Percentiles rank a stretch among this genome's conserved stretches.
These are phyloP conservation scores for Leistus spinibarbis DNA, from an alignment of 2,888 invertebrate genomes.

Conservation along the genomic window DNA sequence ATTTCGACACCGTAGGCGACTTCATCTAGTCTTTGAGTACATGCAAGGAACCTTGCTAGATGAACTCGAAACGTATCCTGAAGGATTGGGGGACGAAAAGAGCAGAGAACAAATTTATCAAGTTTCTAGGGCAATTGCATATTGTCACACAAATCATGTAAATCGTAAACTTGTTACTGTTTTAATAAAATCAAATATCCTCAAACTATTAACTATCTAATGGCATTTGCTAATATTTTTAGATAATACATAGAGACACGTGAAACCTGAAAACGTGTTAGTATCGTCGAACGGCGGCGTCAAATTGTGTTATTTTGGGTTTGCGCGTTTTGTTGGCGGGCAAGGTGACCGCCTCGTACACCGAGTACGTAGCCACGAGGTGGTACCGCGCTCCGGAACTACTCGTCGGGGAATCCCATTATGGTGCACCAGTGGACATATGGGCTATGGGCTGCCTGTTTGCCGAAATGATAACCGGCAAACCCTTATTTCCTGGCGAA, in stretches of 20 bases:
- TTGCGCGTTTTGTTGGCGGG: conserved; percentile 75
- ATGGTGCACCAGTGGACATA: conserved; percentile 78
- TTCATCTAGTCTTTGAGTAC: conserved; percentile 88
- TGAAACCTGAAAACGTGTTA: conserved; percentile 88
- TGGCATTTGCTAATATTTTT: conserved; percentile 41
- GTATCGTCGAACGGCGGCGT: conserved; percentile 81
- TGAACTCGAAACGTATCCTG: conserved; percentile 75
- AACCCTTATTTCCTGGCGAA: conserved; percentile 86
- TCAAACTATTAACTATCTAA: background rate
- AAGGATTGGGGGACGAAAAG: conserved; percentile 74
- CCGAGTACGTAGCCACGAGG: conserved; percentile 88
- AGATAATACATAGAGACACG: conserved; percentile 88
- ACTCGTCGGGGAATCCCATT: conserved; percentile 78
- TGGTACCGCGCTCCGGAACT: conserved; percentile 91
- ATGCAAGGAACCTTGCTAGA: conserved; percentile 85
- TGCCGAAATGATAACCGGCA: conserved; percentile 85
- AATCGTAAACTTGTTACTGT: conserved; percentile 50
- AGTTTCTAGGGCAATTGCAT: conserved; percentile 78
- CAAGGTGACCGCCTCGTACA: conserved; percentile 82
- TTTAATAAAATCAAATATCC: background rate
- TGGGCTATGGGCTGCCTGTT: conserved; percentile 88
- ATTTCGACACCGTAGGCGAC: conserved; percentile 80
- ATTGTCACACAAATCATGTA: conserved; percentile 84
- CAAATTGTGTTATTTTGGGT: conserved; percentile 91
- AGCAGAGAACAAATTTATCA: conserved; percentile 80